Evolutionary conservation across 1,140 invertebrate species (phyloP), one percentile per base, ranked within the genome.

Genomic region (Nasonia vitripennis): DNA sequence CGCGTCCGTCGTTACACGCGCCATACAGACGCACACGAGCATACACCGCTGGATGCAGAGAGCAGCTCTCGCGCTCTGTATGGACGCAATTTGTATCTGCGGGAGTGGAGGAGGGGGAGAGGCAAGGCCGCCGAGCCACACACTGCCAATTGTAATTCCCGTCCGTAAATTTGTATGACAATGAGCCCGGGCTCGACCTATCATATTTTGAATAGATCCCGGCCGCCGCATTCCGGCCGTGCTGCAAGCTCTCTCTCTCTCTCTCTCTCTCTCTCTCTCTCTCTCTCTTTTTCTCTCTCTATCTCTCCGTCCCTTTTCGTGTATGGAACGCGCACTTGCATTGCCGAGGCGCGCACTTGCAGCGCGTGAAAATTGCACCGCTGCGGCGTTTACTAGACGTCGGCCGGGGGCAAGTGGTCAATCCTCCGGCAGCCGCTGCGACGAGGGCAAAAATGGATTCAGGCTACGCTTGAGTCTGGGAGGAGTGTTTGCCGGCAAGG

Each of bases 101-200:
- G 14, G 7, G 37, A 12, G 10, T 7, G 34, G 68, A 27, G 27
- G 78, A 27, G 62, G 27, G 31, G 27, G 34, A 45, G 9, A 45
- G 41, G 41, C 4, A 37, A 37, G 34, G 0, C 0, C 17, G 20
- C 20, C 55, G 55, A 62, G 55, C 55, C 55, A n/a, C 71, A 67
- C 48, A 45, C 55, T 71, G 83, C 83, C 83, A 85, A 85, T 85
- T 85, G 83, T 78, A 70, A 84, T 84, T 84, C 68, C 67, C 83
- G 75, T 68, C 74, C 82, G 68, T 67, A 62, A 74, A 85, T 85
- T 85, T 85, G 83, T 85, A 85, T 85, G 83, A 85, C 83, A 85
- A 85, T 85, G 83, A 85, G 83, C 37, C n/a, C 48, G 10, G 11
- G 27, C 27, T 27, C 41, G 55, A 62, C 67, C 78, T 51, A 84